Conservation (phyloP, 2,888 invertebrate species). For the Pammene aurita region DNA sequence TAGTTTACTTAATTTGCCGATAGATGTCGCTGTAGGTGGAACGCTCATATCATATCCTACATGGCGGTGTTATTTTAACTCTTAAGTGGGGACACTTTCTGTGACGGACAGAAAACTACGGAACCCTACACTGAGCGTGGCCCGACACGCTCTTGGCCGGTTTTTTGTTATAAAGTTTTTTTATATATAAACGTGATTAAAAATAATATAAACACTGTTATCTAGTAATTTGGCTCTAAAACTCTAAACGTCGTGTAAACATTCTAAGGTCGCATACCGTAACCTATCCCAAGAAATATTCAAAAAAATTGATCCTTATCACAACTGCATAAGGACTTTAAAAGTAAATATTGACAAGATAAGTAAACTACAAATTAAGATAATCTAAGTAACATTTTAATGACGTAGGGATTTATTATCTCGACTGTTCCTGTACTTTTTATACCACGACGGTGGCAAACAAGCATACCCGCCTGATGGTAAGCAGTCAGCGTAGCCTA, state of each 20-base stretch:
- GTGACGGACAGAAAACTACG: too few species aligned
- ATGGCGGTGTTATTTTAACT: too few species aligned
- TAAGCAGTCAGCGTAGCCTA: too few species aligned
- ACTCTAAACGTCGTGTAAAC: neutral
- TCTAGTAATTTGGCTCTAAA: constrained; percentile 3
- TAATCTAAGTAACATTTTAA: neutral
- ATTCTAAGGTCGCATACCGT: neutral
- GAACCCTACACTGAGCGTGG: too few species aligned
- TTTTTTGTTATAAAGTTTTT: too few species aligned
- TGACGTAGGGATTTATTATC: neutral
- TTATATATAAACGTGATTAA: neutral
- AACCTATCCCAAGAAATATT: neutral
- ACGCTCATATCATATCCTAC: too few species aligned
- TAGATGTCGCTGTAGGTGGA: too few species aligned
- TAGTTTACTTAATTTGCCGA: too few species aligned
- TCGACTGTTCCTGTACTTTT: neutral
- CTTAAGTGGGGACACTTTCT: too few species aligned
- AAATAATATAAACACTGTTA: neutral
- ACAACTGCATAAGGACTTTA: neutral
- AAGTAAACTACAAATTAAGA: neutral
- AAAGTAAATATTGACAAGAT: neutral
- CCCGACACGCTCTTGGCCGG: too few species aligned
- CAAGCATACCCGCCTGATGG: too few species aligned
- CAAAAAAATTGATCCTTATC: neutral
- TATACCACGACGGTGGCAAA: too few species aligned